Conservation (phyloP, 2,797 vertebrate genomes). For the Alca torda region DNA sequence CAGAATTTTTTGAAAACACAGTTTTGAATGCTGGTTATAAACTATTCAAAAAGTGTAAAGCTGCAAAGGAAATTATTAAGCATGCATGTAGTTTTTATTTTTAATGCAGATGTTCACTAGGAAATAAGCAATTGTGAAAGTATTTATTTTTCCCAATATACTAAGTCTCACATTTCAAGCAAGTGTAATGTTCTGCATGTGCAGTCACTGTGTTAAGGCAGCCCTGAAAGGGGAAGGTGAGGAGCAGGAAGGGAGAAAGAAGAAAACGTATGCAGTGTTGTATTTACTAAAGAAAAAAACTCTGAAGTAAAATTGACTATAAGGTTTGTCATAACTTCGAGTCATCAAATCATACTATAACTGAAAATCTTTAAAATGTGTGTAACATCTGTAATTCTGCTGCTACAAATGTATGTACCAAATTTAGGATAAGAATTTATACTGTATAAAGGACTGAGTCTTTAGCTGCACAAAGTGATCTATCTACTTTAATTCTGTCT, state of each 20-base stretch:
- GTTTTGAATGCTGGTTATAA: background rate
- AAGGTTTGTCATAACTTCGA: background rate
- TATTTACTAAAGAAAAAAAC: background rate
- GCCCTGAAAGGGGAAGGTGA: background rate
- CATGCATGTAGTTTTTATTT: background rate
- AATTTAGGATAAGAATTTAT: background rate
- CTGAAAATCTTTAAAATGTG: background rate
- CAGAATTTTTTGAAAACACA: background rate
- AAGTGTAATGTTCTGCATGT: background rate
- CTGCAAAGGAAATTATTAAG: background rate
- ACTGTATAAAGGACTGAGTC: background rate
- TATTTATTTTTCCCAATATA: background rate
- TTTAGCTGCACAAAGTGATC: background rate
- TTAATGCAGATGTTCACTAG: background rate
- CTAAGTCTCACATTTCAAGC: background rate
- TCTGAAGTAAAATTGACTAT: background rate
- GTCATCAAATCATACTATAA: background rate
- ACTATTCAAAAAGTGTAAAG: background rate
- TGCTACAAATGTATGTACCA: background rate
- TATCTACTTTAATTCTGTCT: background rate
- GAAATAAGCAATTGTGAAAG: background rate
- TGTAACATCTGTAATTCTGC: background rate
- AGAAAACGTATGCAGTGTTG: background rate
- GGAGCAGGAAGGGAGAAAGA: background rate
- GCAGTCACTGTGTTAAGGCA: background rate